Percentiles rank a stretch among this genome's conserved stretches.
Evolutionary conservation across 2,888 invertebrate species (phyloP).

Genomic region (Harpalus rufipes): DNA sequence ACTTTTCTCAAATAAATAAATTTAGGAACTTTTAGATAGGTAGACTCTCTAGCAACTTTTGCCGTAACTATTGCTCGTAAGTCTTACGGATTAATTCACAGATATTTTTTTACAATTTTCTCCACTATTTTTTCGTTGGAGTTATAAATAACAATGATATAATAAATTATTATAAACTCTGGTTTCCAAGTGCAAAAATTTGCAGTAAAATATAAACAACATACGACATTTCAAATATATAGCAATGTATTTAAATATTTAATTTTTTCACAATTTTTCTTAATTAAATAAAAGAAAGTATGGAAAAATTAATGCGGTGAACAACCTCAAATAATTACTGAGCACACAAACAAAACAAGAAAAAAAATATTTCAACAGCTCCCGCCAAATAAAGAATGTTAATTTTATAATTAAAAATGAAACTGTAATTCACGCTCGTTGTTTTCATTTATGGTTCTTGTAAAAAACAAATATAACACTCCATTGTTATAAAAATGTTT

Average conservation of each 20-base stretch:
- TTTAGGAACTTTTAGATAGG: neutral
- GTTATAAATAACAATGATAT: too few relatives aligned
- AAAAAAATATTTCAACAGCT: neutral
- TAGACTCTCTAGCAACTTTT: too few relatives aligned
- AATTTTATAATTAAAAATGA: neutral
- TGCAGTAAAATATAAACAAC: too few relatives aligned
- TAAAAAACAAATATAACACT: neutral
- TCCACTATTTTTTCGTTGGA: too few relatives aligned
- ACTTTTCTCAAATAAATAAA: neutral
- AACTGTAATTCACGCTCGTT: neutral
- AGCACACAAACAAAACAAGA: neutral
- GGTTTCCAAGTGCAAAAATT: too few relatives aligned
- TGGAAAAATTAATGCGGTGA: neutral
- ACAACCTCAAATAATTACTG: neutral
- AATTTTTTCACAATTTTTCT: too few relatives aligned
- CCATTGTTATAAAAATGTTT: neutral
- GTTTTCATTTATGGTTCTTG: neutral
- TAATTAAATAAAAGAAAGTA: neutral
- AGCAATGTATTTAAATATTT: too few relatives aligned
- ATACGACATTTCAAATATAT: too few relatives aligned
- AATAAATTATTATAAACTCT: too few relatives aligned
- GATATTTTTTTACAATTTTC: too few relatives aligned
- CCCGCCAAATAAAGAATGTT: neutral
- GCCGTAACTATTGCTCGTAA: too few relatives aligned
- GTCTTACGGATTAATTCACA: too few relatives aligned